A percentile compares a stretch with the other conserved stretches of the same genome.
These are phyloP conservation scores for Shargacucullia verbasci DNA, from an alignment of 2,888 invertebrate species.

Conservation along the genomic window DNA sequence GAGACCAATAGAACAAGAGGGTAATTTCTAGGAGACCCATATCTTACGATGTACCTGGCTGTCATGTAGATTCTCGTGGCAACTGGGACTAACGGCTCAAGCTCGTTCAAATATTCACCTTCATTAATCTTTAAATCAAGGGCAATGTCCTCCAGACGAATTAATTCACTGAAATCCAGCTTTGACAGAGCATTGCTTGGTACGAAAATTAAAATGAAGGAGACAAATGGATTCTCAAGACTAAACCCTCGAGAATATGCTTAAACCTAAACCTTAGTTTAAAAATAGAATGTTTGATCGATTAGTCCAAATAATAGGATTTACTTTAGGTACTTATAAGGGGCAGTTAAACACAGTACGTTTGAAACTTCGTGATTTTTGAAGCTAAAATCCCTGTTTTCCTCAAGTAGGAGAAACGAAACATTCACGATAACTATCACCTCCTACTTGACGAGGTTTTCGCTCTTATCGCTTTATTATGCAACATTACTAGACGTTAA, in stretches of 20 bases:
- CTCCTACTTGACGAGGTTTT: slow-evolving; percentile 28
- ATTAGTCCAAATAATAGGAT: neutral
- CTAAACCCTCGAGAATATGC: slow-evolving; percentile 25
- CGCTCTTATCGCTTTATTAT: slow-evolving; percentile 43
- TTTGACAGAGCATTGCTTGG: slow-evolving; percentile 35
- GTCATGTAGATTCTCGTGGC: slow-evolving; percentile 23
- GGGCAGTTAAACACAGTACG: no score
- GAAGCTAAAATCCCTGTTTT: neutral
- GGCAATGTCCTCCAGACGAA: slow-evolving; percentile 42
- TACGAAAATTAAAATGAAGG: slow-evolving; percentile 47
- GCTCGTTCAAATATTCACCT: slow-evolving; percentile 43
- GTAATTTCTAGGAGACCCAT: no score
- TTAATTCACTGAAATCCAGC: slow-evolving; percentile 43
- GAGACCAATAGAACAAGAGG: no score
- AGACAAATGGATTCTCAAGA: slow-evolving; percentile 40
- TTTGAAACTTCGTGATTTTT: no score
- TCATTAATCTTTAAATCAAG: slow-evolving; percentile 50
- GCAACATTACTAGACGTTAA: slow-evolving; percentile 43
- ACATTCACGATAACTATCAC: slow-evolving; percentile 23
- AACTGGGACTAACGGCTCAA: slow-evolving; percentile 14
- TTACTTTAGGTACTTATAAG: neutral
- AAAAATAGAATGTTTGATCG: slow-evolving; percentile 24
- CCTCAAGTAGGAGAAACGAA: slow-evolving; percentile 11
- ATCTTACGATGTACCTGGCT: slow-evolving; percentile 5
- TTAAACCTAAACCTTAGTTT: slow-evolving; percentile 7